Base-by-base conservation (phyloP, 1,140 invertebrate genomes). In the Metopolophium dirhodum region DNA sequence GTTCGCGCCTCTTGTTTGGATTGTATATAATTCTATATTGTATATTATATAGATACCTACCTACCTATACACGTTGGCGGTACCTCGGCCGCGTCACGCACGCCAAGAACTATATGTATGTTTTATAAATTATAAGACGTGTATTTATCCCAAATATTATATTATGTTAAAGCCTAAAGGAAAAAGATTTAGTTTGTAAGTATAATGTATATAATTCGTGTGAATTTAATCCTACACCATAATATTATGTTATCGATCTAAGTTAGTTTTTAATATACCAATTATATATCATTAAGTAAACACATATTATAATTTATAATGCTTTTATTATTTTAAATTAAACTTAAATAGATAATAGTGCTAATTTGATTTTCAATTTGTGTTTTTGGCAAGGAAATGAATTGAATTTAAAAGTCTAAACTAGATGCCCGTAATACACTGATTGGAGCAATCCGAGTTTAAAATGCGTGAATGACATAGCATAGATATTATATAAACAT, bases 1-100 rank as follows among this genome's bases (percentile, higher is more conserved):
- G 37, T 90, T 90, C 89, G 57, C 57, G 57, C 11, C 54, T 90
- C 23, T 90, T 90, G 54, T 90, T 90, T n/a, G 54, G 37, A 61
- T 68, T 49, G 26, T 89, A 89, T 23, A 35, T 89, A 41, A 35
- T 26, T 37, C 11, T 89, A 57, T 35, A 86, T 22, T 88, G 18
- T 88, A 26, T 26, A 41, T 26, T 85, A 85, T 82, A 37, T 82
- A 37, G 18, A 0, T 83, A 82, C 7, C n/a, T 82, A 35, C 7
- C 11, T 35, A 83, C 0, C 7, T 41, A 41, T 26, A 85, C 68
- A 41, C 11, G 26, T 47, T 47, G 26, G 18, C 7, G 30, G 47
- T 88, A 49, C 30, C 35, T 6, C 86, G 7, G 14, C 35, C 47
- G n/a, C 7, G 47, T 51, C 87, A 54, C 47, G 47, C 30, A 30